Base-by-base conservation (phyloP, 1,140 invertebrate genomes). In the Heliconius melpomene region DNA sequence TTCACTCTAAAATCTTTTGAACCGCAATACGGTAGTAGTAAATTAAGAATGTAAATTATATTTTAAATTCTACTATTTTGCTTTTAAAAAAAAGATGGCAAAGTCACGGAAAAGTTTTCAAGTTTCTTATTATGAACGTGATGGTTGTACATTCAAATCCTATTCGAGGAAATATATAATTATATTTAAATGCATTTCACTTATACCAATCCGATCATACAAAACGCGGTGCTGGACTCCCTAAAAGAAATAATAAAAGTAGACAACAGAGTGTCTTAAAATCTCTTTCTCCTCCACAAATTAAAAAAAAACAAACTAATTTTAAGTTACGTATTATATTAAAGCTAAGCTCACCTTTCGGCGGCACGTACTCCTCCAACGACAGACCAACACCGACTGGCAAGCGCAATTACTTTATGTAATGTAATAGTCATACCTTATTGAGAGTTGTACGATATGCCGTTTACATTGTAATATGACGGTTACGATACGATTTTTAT, bases 371-470 rank as follows among this genome's bases (percentile, higher is more conserved):
- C 7, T 54, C 23, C 73, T 32, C 40, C 40, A 50, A 74, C 50
- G 73, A 54, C 50, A 74, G 40, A 29, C 26, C 46, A 36, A 54
- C 73, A 54, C 40, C 73, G 40, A 74, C 73, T 74, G 73, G 16
- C 73, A 36, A 36, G 7, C 32, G 6, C 32, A 26, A 52, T 29
- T 74, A 52, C 26, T 23, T 74, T 74, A 54, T 54, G n/a, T 74
- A 46, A 52, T 74, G 40, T 54, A 74, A 74, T 74, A 54, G 60
- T 66, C 60, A 66, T 66, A 29, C 60, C 60, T 66, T 66, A 66
- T 66, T 66, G 60, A 66, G 60, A 66, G 13, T 29, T 7, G 11
- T 29, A 26, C 23, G 60, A 52, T 57, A 23, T 23, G 23, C 26
- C 60, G 26, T 66, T 66, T 29, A 66, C 26, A 66, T 29, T 66